A percentile compares a stretch with the other conserved stretches of the same genome.
phyloP scores from a whole-genome alignment of 2,113 vertebrate genomes.

The Azemiops feae region DNA sequence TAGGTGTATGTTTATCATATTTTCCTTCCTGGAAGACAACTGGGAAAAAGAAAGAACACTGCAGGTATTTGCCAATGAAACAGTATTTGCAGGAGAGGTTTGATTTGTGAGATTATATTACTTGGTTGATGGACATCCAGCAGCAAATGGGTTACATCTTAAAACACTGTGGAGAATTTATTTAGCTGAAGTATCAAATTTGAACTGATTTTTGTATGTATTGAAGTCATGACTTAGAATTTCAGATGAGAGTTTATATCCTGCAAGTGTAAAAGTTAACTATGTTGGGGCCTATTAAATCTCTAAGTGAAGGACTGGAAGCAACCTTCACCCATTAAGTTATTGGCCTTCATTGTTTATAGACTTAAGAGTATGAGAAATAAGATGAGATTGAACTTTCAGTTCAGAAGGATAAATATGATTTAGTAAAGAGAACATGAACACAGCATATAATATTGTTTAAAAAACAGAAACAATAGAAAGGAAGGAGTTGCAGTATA shows the following conservation, averaged over 20 bases:
- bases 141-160: neutral
- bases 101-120: neutral
- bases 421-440: neutral
- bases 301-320: neutral
- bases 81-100: neutral
- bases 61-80: neutral
- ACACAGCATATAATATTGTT: neutral
- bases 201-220: neutral
- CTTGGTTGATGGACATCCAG: neutral
- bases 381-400: neutral
- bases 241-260: neutral
- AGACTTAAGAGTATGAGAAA: neutral
- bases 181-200: neutral
- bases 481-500: neutral
- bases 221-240: neutral
- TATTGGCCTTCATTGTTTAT: neutral
- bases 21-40: neutral
- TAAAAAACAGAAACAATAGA: neutral
- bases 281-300: neutral
- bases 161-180: neutral
- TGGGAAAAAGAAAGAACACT: neutral
- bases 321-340: neutral
- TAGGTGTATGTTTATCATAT: neutral
- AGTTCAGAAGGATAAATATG: neutral
- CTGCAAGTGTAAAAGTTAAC: neutral